These are phyloP conservation scores for Patella caerulea DNA, from an alignment of 2,888 invertebrate species.

Conservation along the genomic window DNA sequence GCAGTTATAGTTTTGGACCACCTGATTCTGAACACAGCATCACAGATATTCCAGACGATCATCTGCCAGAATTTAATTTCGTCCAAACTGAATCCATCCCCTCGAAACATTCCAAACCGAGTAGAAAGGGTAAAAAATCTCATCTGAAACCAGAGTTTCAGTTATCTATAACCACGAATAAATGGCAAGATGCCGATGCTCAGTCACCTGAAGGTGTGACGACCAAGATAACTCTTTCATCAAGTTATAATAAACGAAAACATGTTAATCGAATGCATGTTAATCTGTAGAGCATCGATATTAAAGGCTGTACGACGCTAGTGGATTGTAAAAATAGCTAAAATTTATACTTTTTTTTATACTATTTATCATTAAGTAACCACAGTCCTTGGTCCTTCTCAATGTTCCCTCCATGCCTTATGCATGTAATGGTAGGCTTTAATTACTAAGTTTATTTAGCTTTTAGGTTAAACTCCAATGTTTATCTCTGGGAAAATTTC, in stretches of 20 bases:
- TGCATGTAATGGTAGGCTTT: too few species aligned
- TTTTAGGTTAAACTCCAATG: too few species aligned
- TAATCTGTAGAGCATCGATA: not conserved
- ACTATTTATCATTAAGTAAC: too few species aligned
- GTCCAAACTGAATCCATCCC: not conserved
- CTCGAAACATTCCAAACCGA: not conserved
- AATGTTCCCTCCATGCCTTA: too few species aligned
- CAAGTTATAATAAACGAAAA: not conserved
- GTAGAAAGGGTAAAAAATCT: not conserved
- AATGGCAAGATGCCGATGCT: not conserved
- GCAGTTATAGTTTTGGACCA: not conserved
- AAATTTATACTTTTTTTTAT: too few species aligned
- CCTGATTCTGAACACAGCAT: constrained; percentile 5
- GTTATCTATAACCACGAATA: not conserved
- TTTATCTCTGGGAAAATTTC: too few species aligned
- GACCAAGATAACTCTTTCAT: not conserved
- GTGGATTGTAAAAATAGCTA: too few species aligned
- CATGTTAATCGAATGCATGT: not conserved
- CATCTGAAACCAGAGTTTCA: not conserved
- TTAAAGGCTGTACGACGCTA: too few species aligned
- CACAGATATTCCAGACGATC: not conserved
- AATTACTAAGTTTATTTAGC: too few species aligned
- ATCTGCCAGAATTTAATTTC: not conserved
- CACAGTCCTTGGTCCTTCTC: too few species aligned
- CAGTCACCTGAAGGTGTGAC: not conserved